A percentile compares a stretch with the other conserved stretches of the same genome.
Evolutionary conservation across 1,140 invertebrate genomes (phyloP).

Genomic region (Drosophila ficusphila): DNA sequence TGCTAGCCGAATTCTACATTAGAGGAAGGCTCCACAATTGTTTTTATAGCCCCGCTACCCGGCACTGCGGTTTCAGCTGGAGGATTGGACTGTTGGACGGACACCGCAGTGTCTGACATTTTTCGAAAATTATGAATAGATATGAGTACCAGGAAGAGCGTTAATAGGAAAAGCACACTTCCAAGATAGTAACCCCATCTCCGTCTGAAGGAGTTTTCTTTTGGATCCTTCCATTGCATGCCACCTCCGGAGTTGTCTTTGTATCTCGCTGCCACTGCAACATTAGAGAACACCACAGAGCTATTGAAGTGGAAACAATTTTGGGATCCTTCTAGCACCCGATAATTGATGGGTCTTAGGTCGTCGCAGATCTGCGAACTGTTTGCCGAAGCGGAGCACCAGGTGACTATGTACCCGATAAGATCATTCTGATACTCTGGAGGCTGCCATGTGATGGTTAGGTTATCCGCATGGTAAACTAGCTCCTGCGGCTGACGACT

Average conservation of each 20-base stretch:
- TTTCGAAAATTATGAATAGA: too few relatives aligned
- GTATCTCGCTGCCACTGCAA: background rate
- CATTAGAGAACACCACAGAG: background rate
- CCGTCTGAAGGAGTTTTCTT: background rate
- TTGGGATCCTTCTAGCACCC: background rate
- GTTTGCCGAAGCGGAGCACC: background rate
- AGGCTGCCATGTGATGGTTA: slow-evolving; percentile 1
- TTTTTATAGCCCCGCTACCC: too few relatives aligned
- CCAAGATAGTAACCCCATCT: background rate
- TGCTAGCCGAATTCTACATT: too few relatives aligned
- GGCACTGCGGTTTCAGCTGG: too few relatives aligned
- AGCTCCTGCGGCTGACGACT: background rate
- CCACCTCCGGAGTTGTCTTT: background rate
- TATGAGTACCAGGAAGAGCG: background rate
- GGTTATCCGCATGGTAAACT: background rate
- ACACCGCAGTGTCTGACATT: too few relatives aligned
- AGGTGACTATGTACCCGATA: background rate
- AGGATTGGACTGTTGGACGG: too few relatives aligned
- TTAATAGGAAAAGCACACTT: background rate
- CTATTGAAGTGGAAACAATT: background rate
- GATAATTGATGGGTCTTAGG: background rate
- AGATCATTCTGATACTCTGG: background rate
- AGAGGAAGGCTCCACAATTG: too few relatives aligned
- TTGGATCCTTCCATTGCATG: background rate
- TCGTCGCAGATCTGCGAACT: slow-evolving; percentile 2